Conservation (phyloP, 2,113 vertebrate species). For the Petrocephalus microphthalmus region DNA sequence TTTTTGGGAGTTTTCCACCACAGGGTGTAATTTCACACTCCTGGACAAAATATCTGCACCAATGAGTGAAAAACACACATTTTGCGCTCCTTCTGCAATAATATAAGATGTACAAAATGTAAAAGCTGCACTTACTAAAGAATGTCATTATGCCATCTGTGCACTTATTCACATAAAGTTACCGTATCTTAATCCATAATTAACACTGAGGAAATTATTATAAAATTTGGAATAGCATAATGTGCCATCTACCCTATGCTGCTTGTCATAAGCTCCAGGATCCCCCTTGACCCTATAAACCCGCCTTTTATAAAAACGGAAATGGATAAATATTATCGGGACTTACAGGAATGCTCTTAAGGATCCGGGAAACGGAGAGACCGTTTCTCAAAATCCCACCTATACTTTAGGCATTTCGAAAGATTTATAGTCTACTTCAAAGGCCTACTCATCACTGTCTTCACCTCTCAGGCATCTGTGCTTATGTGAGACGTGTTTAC, state of each 20-base stretch:
- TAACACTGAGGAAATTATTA: not conserved
- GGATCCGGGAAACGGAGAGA: not conserved
- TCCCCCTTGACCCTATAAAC: not conserved
- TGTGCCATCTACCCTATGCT: not conserved
- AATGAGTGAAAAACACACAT: not conserved
- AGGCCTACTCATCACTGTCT: conserved; percentile 14
- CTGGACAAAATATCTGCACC: not conserved
- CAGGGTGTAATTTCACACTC: conserved; percentile 7
- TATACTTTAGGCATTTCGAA: not conserved
- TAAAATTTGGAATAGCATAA: not conserved
- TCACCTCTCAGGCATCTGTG: not conserved
- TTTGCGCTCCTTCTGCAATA: not conserved
- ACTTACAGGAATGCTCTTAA: not conserved
- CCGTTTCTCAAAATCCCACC: not conserved
- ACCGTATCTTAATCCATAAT: not conserved
- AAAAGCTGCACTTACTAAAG: not conserved
- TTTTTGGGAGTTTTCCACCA: not conserved
- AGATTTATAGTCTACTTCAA: conserved; percentile 29
- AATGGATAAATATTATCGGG: not conserved
- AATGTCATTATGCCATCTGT: not conserved
- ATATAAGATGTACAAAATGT: not conserved
- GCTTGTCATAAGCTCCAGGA: not conserved
- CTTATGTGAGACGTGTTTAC: conserved; percentile 6
- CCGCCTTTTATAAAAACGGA: not conserved
- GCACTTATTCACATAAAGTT: not conserved